These are phyloP conservation scores for Coluber constrictor DNA, from an alignment of 2,797 vertebrate species.

Conservation along the genomic window DNA sequence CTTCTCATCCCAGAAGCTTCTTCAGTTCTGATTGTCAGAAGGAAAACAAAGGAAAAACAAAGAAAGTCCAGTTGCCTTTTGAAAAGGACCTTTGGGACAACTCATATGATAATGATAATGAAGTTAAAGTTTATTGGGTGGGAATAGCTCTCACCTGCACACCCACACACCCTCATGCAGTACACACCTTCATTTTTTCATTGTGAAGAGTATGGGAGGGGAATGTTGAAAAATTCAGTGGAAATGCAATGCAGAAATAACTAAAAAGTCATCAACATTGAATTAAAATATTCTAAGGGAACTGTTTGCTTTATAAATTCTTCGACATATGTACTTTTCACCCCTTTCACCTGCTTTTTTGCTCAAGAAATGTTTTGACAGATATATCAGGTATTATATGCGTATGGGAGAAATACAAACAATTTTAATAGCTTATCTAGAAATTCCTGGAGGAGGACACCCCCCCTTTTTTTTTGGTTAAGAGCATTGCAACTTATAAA, in stretches of 20 bases:
- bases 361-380: not conserved
- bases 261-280: not conserved
- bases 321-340: not conserved
- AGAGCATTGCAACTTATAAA: slow-evolving; percentile 19
- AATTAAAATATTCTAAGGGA: not conserved
- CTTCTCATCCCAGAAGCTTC: no score
- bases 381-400: rapidly evolving
- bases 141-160: not conserved
- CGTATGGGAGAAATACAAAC: rapidly evolving
- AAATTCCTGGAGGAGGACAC: not conserved
- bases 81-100: not conserved
- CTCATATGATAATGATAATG: not conserved
- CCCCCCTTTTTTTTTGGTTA: not conserved
- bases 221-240: rapidly evolving
- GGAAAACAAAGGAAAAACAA: not conserved
- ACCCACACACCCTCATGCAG: not conserved
- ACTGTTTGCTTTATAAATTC: not conserved
- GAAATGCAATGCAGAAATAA: rapidly evolving
- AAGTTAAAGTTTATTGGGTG: not conserved
- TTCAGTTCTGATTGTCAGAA: not conserved
- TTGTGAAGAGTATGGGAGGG: rapidly evolving
- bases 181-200: rapidly evolving
- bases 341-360: not conserved
- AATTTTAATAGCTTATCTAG: slow-evolving; percentile 9
- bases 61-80: not conserved